Conservation (phyloP, 2,888 invertebrate species). For the Leistus spinibarbis region DNA sequence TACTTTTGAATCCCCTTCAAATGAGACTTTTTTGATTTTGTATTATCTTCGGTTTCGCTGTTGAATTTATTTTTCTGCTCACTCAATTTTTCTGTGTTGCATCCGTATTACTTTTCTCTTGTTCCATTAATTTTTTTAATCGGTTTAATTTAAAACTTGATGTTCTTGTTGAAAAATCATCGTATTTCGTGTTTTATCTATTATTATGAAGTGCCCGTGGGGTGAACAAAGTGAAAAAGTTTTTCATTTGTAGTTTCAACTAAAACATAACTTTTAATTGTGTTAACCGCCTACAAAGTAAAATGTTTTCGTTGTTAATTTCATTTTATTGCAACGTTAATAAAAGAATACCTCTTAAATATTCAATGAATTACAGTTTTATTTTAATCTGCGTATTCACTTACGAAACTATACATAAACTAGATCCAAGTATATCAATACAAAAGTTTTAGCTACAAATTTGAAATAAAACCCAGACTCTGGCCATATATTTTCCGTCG, state of each 20-base stretch:
- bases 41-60: background rate
- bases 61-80: background rate
- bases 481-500: background rate
- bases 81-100: background rate
- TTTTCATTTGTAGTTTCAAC: background rate
- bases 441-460: background rate
- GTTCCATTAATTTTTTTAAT: background rate
- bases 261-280: background rate
- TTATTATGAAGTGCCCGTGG: background rate
- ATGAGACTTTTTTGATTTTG: background rate
- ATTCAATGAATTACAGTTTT: no score
- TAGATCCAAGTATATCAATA: no score
- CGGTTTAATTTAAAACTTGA: background rate
- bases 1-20: background rate
- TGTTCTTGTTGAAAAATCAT: background rate
- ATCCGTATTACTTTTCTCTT: background rate
- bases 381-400: no score
- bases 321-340: background rate
- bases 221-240: background rate
- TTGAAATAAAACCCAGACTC: background rate
- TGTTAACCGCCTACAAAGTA: background rate
- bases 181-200: background rate
- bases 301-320: background rate
- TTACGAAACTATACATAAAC: no score
- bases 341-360: no score